Evolutionary conservation across 2,113 vertebrate genomes (phyloP).

Genomic region (Toxostoma redivivum): DNA sequence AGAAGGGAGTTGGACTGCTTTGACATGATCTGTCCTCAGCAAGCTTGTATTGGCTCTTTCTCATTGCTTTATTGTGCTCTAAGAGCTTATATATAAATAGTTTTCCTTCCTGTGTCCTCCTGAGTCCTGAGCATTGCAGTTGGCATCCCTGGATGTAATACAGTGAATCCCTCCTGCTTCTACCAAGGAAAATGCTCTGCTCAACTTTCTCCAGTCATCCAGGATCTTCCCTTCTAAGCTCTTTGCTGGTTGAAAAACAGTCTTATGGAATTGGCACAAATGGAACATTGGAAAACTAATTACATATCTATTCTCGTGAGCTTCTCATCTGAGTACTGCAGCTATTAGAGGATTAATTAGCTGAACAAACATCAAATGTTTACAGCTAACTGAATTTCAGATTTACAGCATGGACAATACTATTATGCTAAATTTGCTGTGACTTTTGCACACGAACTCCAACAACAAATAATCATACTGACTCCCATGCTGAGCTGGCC

Average conservation of each 20-base stretch:
- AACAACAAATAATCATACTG: not conserved
- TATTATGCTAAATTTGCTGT: not conserved
- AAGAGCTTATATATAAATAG: not conserved
- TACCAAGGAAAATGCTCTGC: not conserved
- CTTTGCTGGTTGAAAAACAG: not conserved
- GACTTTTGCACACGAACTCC: not conserved
- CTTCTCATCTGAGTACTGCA: not conserved
- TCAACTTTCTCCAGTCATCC: not conserved
- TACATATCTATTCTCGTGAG: not conserved
- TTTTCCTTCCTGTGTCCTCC: not conserved
- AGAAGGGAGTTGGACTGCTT: not conserved
- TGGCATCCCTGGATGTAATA: not conserved
- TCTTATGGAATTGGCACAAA: not conserved
- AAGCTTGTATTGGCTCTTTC: not conserved
- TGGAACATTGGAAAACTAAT: not conserved
- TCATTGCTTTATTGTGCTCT: not conserved
- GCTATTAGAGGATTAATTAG: slow-evolving; percentile 27
- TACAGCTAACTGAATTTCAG: not conserved
- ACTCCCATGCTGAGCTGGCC: not conserved
- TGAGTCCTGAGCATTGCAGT: not conserved
- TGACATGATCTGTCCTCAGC: not conserved
- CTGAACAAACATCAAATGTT: slow-evolving; percentile 6
- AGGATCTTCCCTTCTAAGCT: not conserved
- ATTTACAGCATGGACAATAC: not conserved
- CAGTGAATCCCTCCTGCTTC: not conserved